Percentiles rank a stretch among this genome's conserved stretches.
Evolutionary conservation across 2,888 invertebrate genomes (phyloP).

Genomic region (Endotricha flammealis): DNA sequence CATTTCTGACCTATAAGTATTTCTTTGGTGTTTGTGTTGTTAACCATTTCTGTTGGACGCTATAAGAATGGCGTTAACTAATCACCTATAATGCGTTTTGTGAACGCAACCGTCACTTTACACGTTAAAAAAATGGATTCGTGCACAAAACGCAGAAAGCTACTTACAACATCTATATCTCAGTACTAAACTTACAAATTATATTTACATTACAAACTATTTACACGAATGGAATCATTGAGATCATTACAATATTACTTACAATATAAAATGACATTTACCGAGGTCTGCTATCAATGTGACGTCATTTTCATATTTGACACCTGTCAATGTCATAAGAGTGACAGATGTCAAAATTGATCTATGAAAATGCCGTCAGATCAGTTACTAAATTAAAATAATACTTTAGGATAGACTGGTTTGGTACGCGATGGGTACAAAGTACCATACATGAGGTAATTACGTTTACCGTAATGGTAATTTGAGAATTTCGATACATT

Average conservation of each 20-base stretch:
- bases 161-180: constrained; percentile 42
- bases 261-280: constrained; percentile 53
- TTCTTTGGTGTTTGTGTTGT: constrained; percentile 76
- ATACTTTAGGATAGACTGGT: constrained; percentile 72
- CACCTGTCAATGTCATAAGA: too few species aligned
- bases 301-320: too few species aligned
- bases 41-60: constrained; percentile 69
- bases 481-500: constrained; percentile 15
- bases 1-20: constrained; percentile 49
- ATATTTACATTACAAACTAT: constrained; percentile 65
- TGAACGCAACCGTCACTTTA: constrained; percentile 22
- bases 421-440: constrained; percentile 51
- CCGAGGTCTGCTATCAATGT: constrained; percentile 57
- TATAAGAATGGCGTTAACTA: constrained; percentile 56
- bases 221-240: constrained; percentile 76
- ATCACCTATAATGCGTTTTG: constrained; percentile 36
- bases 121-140: constrained; percentile 17
- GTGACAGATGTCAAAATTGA: too few species aligned
- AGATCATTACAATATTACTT: constrained; percentile 72
- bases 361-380: too few species aligned
- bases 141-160: constrained; percentile 36
- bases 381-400: constrained; percentile 58
- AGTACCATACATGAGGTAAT: constrained; percentile 58
- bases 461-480: constrained; percentile 25
- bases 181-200: constrained; percentile 38